Base-by-base conservation (phyloP, 1,140 invertebrate genomes). In the Subanguina moxae region DNA sequence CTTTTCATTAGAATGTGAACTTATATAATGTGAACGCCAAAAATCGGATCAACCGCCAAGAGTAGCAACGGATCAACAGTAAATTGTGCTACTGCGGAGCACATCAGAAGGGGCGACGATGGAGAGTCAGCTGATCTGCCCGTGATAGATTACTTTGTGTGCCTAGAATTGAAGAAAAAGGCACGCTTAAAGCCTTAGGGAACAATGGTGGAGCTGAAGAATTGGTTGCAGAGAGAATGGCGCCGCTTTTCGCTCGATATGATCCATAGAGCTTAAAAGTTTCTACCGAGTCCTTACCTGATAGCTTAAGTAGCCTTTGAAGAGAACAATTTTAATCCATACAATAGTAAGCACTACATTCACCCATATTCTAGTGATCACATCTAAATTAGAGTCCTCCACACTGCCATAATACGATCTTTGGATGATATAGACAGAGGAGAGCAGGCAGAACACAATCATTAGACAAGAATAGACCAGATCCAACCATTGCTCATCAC, bases 261-360 rank as follows among this genome's bases (percentile, higher is more conserved):
- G n/a, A n/a, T n/a, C n/a, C n/a, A n/a, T n/a, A n/a, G n/a, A n/a
- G n/a, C n/a, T n/a, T n/a, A n/a, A n/a, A n/a, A n/a, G n/a, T n/a
- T n/a, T n/a, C n/a, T n/a, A 45, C 23, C 3, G 17, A 52, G 17
- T 8, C 8, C 48, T 8, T 21, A 80, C 78, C 69, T 82, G 77
- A 71, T 81, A 74, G 57, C 75, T 78, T 19, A 82, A 62, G 64
- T 82, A 82, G n/a, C 80, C 80, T 63, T 82, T 82, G 68, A 78
- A 82, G 25, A 82, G 64, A 7, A 82, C 80, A 21, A 82, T 74
- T 67, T 82, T 78, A 62, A 82, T 68, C 80, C 80, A 82, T 42
- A 82, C 79, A 59, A 81, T 76, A 23, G 46, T 62, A 25, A 71
- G 58, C n/a, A 70, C 80, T n/a, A 76, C 68, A 63, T 81, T 81